Evolutionary conservation across 2,888 invertebrate species (phyloP), one percentile per base, ranked within the genome.

Genomic region (Linhomoeus sp.): DNA sequence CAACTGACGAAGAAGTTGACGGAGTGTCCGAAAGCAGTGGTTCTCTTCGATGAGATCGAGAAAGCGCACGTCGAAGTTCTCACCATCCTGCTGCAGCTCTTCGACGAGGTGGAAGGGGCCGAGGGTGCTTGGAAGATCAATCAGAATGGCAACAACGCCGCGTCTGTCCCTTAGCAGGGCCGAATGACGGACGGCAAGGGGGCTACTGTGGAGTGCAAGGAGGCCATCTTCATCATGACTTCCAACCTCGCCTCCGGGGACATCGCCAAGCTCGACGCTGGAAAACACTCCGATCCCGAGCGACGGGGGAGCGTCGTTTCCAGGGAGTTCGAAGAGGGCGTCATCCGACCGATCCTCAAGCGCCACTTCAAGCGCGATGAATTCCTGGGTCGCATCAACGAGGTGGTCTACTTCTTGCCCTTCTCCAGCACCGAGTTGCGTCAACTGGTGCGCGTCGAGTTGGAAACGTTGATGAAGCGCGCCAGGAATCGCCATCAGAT

Each of bases 11-110:
- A 81, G 61, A 75, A 77, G 52, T 70, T 86, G 51, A 75, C 74
- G 46, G 61, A 64, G 45, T 64, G 56, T 54, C 69, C 71, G 12
- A 61, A 62, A 48, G 70, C 86, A 19, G 84, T 87, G 36, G 86
- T 87, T 45, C 70, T 87, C 38, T 84, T 87, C 68, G 87, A 87
- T 66, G 87, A 87, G 70, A 83, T 87, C 19, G 87, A 87, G 62
- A 87, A 87, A 69, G 87, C 87, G 25, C 87, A 87, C 67, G 81
- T 85, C 1, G 87, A 87, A 68, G 84, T 87, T 26, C 73, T 87
- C 48, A 86, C 86, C 9, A 82, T 85, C 49, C 72, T 87, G 53
- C 70, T 87, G 54, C 87, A 87, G 66, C 71, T 87, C n/a, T 86
- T 87, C 67, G 86, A 86, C 64, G 85, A 85, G 75, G 80, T 76